Base-by-base conservation (phyloP, 2,888 invertebrate genomes). In the Tridacna gigas region DNA sequence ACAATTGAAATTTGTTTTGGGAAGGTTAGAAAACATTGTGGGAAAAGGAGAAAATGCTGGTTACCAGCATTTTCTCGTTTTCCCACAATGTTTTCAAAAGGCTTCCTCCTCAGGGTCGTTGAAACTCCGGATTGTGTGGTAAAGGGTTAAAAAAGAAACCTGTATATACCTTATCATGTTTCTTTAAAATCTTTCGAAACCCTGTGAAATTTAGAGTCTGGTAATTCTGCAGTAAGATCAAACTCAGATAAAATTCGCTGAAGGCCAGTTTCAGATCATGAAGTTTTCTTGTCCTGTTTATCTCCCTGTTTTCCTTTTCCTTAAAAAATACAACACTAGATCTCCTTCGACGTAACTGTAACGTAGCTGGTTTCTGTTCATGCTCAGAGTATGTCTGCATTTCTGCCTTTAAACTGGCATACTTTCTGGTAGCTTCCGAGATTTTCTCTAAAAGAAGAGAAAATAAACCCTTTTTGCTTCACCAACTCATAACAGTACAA, bases 141-240 rank as follows among this genome's bases (percentile, higher is more conserved):
- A 37, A 37, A 4, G 37, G 37, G 37, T 37, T 37, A 37, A 37
- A 37, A 37, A 37, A 7, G 4, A 56, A 56, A 56, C 22, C 2
- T 66, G 0, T 28, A 28, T 26, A 61, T 83, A 98, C 98, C 97
- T 99, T 99, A 95, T 99, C 99, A 95, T 99, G 99, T 95, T 99
- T 99, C 95, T 99, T 99, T 86, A 99, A 96, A 94, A 99, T 99
- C 95, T 99, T 99, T 86, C 99, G 96, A 96, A 99, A 99, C 0
- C 99, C 99, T 4, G 99, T 99, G 93, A 98, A 98, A 95, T 99
- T 99, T 78, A 99, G 96, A 95, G 98, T 99, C 95, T 99, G 99
- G 95, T 99, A 99, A 95, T 99, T 99, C 95, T 99, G 99, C 83
- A 99, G 96, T 22, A 99, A 96, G 91, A 99, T 98, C 74, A 99